Conservation (phyloP, 2,888 invertebrate species). For the Agrochola litura region DNA sequence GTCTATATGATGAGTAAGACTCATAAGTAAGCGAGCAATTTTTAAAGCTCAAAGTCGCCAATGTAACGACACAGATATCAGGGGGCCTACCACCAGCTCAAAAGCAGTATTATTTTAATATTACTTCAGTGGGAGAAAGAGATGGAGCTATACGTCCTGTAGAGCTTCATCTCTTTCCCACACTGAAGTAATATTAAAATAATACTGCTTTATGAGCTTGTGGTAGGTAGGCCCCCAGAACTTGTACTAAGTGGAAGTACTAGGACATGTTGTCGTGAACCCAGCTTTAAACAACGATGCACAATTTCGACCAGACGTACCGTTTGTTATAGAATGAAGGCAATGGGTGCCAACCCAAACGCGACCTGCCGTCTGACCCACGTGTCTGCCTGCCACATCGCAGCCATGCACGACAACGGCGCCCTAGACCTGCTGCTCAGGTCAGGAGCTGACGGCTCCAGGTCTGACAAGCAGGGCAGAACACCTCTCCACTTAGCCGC, state of each 20-base stretch:
- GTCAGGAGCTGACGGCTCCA: conserved; percentile 71
- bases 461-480: conserved; percentile 75
- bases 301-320: not conserved
- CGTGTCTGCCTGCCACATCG: conserved; percentile 75
- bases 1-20: not conserved
- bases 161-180: too few species aligned
- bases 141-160: too few species aligned
- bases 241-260: not conserved
- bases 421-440: conserved; percentile 75
- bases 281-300: not conserved
- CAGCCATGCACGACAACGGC: conserved; percentile 73
- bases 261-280: too few species aligned
- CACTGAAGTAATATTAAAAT: too few species aligned
- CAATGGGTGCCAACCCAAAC: conserved; percentile 65
- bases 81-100: too few species aligned
- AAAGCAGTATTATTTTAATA: too few species aligned
- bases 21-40: not conserved
- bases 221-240: too few species aligned
- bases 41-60: not conserved
- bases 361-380: conserved; percentile 65
- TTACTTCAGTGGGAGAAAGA: too few species aligned
- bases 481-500: conserved; percentile 82
- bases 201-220: too few species aligned
- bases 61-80: too few species aligned
- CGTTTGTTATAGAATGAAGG: conserved; percentile 35